Percentiles rank a stretch among this genome's conserved stretches.
Conservation (phyloP, 2,888 invertebrate genomes). For the Labia minor region DNA sequence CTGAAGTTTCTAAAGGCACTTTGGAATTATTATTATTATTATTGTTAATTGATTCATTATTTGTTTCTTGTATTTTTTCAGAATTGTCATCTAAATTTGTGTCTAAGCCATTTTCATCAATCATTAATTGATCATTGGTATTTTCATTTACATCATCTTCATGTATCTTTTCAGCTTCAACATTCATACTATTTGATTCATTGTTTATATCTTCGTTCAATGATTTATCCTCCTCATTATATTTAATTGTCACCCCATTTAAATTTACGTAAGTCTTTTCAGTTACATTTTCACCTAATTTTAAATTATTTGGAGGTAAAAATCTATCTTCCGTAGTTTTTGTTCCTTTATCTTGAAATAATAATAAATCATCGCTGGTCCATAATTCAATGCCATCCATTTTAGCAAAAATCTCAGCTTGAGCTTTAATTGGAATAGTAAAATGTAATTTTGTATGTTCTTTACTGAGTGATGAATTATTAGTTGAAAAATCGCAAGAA, state of each 20-base stretch:
- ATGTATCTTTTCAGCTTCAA: conserved; percentile 15
- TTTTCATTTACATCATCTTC: conserved; percentile 17
- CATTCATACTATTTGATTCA: conserved; percentile 22
- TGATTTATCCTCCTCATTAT: conserved; percentile 18
- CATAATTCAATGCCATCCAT: conserved; percentile 49
- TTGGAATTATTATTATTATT: not conserved
- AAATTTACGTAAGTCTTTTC: conserved; percentile 37
- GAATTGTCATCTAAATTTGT: not conserved
- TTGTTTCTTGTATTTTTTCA: not conserved
- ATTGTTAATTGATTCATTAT: not conserved
- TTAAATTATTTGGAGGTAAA: conserved; percentile 23
- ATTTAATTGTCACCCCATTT: conserved; percentile 34
- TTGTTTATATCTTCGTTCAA: conserved; percentile 18
- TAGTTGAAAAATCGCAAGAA: conserved; percentile 71
- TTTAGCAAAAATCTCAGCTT: conserved; percentile 49
- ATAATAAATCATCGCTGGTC: conserved; percentile 36
- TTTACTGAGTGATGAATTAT: conserved; percentile 59
- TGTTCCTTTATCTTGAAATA: conserved; percentile 30
- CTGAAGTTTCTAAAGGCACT: not conserved
- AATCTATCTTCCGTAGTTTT: conserved; percentile 20
- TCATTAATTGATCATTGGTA: no score
- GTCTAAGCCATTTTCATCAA: not conserved
- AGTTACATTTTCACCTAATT: conserved; percentile 32
- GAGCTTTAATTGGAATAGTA: conserved; percentile 43
- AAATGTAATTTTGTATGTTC: conserved; percentile 76